Evolutionary conservation across 2,113 vertebrate species (phyloP).

Genomic region (Xiphias gladius): DNA sequence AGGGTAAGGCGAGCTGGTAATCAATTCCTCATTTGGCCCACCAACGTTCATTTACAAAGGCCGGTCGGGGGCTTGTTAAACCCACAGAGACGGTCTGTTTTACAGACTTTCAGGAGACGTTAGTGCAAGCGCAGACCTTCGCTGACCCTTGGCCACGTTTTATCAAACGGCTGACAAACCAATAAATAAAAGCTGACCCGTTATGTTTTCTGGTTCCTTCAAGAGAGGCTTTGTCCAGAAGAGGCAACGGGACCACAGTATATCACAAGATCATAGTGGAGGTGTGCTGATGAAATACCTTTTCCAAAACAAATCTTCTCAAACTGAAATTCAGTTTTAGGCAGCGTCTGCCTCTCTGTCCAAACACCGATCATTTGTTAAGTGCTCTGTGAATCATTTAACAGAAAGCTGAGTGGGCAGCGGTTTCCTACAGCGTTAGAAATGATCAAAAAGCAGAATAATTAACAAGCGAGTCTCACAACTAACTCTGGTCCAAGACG

Average conservation of each 20-base stretch:
- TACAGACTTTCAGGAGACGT: conserved; percentile 5
- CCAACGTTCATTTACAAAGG: conserved; percentile 25
- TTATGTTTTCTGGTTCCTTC: neutral
- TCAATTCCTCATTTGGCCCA: conserved; percentile 49
- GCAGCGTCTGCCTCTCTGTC: neutral
- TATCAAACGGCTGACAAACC: conserved; percentile 45
- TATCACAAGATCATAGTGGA: neutral
- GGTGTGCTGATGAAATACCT: neutral
- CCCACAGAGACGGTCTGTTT: conserved; percentile 42
- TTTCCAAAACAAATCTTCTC: neutral
- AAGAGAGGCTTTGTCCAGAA: neutral
- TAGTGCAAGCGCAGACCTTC: neutral
- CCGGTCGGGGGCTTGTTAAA: conserved; percentile 41
- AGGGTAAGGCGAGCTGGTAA: conserved; percentile 27
- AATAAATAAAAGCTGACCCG: conserved; percentile 42
- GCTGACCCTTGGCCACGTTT: conserved; percentile 43
- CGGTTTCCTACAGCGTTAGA: neutral
- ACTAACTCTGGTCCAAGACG: neutral
- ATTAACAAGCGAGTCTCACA: neutral
- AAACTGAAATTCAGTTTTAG: neutral
- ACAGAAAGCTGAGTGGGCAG: conserved; percentile 16
- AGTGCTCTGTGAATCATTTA: neutral
- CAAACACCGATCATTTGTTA: neutral
- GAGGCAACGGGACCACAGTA: neutral
- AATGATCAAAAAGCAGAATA: neutral